Conservation (phyloP, 1,140 invertebrate genomes). For the Sinonovacula constricta region DNA sequence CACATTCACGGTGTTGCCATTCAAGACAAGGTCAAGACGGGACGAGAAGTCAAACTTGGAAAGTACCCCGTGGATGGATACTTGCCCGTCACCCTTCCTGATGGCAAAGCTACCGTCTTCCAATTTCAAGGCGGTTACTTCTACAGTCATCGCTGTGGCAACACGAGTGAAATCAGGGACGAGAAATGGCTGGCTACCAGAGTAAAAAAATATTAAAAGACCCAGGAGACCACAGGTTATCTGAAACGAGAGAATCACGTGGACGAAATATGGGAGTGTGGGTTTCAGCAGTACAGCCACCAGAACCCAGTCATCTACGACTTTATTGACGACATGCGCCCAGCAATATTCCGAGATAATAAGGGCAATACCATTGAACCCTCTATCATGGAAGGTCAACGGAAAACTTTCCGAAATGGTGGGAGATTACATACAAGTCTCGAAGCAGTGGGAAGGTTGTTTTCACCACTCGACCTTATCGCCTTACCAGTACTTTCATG, state of each 20-base stretch:
- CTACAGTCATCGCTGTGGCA: conserved; percentile 15
- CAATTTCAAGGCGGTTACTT: conserved; percentile 39
- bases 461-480: neutral
- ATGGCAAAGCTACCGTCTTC: neutral
- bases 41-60: conserved; percentile 8
- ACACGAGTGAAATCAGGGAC: neutral
- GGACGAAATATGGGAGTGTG: neutral
- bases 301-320: neutral
- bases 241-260: neutral
- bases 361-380: neutral
- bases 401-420: conserved; percentile 53
- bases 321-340: neutral
- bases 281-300: neutral
- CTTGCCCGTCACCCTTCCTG: neutral
- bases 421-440: conserved; percentile 48
- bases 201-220: conserved; percentile 3
- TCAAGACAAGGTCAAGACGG: conserved; percentile 13
- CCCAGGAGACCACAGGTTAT: neutral
- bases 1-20: neutral
- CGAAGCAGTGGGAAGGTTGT: neutral
- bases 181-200: neutral
- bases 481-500: conserved; percentile 22
- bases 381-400: conserved; percentile 1
- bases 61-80: conserved; percentile 33
- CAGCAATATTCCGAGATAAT: neutral